A percentile compares a stretch with the other conserved stretches of the same genome.
Evolutionary conservation across 2,888 invertebrate genomes (phyloP).

Genomic region (Coenonympha glycerion): DNA sequence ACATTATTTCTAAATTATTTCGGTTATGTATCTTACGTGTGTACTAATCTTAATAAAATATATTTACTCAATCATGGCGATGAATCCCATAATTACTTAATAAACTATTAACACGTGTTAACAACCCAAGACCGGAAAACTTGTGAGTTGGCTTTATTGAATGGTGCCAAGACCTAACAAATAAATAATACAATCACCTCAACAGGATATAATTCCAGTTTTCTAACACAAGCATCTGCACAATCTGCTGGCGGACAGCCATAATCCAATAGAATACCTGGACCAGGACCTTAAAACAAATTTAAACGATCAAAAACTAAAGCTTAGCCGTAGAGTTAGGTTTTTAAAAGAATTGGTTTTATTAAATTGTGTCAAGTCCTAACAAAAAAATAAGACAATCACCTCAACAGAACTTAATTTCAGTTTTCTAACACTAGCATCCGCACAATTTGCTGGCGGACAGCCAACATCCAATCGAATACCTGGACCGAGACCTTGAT

Average conservation of each 20-base stretch:
- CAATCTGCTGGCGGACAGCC: conserved; percentile 23
- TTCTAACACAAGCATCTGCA: conserved; percentile 14
- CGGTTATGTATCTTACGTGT: too few species aligned
- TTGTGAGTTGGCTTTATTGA: background rate
- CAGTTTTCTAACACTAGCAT: conserved; percentile 4
- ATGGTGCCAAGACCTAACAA: background rate
- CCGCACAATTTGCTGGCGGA: conserved; percentile 22
- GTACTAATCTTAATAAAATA: too few species aligned
- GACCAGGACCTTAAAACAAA: conserved; percentile 6
- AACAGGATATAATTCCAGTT: conserved; percentile 9
- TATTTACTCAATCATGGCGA: too few species aligned
- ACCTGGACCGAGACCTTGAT: conserved; percentile 8
- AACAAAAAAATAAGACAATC: conserved; percentile 4
- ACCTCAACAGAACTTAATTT: conserved; percentile 12
- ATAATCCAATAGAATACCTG: conserved; percentile 24
- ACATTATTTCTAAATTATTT: too few species aligned
- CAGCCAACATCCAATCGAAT: conserved; percentile 26
- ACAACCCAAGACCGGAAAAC: too few species aligned
- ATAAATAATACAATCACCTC: conserved; percentile 9
- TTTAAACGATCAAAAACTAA: conserved; percentile 7
- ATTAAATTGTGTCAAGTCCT: conserved; percentile 1
- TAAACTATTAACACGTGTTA: too few species aligned
- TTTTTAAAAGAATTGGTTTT: background rate
- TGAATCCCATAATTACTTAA: too few species aligned
- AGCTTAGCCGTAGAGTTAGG: background rate